These are phyloP conservation scores for Ypsolopha sequella DNA, from an alignment of 2,888 invertebrate genomes.

Conservation along the genomic window DNA sequence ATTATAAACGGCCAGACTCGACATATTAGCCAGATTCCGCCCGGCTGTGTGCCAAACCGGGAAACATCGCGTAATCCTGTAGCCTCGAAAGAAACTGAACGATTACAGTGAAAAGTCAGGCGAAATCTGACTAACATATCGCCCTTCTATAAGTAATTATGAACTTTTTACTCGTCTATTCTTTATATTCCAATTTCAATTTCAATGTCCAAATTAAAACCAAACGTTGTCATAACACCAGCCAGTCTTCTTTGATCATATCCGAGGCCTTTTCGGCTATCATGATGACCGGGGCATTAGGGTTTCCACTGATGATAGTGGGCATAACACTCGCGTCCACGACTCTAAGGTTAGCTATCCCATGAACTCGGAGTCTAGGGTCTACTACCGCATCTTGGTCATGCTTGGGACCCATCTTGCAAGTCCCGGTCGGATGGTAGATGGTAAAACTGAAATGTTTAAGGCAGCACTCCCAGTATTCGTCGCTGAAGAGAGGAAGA, in stretches of 20 bases:
- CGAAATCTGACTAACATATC: too few species aligned
- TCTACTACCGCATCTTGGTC: conserved; percentile 87
- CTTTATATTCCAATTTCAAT: neutral
- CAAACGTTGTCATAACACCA: conserved; percentile 59
- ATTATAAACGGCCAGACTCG: too few species aligned
- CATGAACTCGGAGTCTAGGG: conserved; percentile 81
- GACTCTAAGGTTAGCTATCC: conserved; percentile 81
- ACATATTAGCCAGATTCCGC: too few species aligned
- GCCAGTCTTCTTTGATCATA: conserved; percentile 91
- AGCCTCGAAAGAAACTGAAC: too few species aligned
- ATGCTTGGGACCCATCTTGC: conserved; percentile 86
- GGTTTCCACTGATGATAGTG: conserved; percentile 88
- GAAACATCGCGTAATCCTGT: too few species aligned
- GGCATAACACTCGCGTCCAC: conserved; percentile 93
- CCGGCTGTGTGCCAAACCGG: too few species aligned
- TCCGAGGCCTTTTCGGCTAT: conserved; percentile 92
- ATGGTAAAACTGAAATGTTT: conserved; percentile 87
- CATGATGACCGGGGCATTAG: conserved; percentile 91
- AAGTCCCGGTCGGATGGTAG: conserved; percentile 88
- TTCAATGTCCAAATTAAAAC: conserved; percentile 10
- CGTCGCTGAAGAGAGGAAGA: conserved; percentile 79
- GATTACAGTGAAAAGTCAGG: too few species aligned
- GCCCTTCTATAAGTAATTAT: too few species aligned
- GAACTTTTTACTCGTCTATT: too few species aligned
- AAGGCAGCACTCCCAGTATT: conserved; percentile 89